Percentiles rank a stretch among this genome's conserved stretches.
Evolutionary conservation across 1,140 invertebrate genomes (phyloP).

Genomic region (Dufourea novaeangliae): DNA sequence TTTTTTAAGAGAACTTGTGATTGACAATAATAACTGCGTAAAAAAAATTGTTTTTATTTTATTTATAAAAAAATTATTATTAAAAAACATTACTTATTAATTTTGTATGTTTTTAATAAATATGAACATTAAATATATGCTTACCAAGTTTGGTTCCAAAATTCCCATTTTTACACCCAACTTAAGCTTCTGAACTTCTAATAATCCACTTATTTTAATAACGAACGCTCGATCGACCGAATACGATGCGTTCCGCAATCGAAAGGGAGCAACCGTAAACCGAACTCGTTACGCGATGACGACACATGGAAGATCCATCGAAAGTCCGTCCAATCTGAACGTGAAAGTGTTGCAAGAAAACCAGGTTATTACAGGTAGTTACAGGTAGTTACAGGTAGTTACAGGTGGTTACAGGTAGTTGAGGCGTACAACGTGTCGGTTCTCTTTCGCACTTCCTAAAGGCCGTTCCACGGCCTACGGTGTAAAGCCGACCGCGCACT

Average conservation of each 20-base stretch:
- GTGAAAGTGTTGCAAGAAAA: constrained; percentile 64
- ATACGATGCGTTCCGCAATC: neutral
- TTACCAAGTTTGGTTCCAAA: too few relatives aligned
- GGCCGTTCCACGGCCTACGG: constrained; percentile 44
- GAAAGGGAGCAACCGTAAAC: neutral
- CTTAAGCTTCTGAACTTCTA: too few relatives aligned
- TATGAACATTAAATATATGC: too few relatives aligned
- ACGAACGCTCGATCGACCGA: constrained; percentile 24
- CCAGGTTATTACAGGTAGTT: constrained; percentile 65
- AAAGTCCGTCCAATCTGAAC: constrained; percentile 55
- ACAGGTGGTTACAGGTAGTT: too few relatives aligned
- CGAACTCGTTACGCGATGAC: constrained; percentile 43
- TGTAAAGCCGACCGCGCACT: constrained; percentile 1
- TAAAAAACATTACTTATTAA: too few relatives aligned
- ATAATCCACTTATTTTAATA: constrained; percentile 19
- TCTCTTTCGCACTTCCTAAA: constrained; percentile 67
- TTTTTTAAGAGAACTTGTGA: too few relatives aligned
- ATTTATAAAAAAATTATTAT: too few relatives aligned
- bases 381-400: constrained; percentile 66
- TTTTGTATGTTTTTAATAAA: too few relatives aligned
- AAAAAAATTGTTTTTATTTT: too few relatives aligned
- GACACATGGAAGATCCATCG: constrained; percentile 52
- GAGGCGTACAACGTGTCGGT: constrained; percentile 9
- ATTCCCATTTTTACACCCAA: too few relatives aligned
- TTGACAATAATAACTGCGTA: too few relatives aligned